Conservation (phyloP, 2,888 invertebrate species). For the Lepidocyrtinus sp. region DNA sequence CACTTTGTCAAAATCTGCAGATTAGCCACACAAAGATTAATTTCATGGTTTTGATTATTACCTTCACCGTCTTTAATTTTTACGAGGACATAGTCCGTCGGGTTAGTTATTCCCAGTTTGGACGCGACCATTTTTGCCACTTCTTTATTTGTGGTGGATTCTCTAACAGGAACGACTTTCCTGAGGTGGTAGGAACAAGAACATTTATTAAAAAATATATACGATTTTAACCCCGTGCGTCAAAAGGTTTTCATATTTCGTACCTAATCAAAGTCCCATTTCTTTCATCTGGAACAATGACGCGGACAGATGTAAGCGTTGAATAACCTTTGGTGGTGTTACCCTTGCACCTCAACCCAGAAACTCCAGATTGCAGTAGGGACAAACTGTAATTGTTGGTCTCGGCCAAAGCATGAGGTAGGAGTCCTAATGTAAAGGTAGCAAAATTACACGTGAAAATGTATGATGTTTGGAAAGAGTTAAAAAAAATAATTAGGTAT, state of each 20-base stretch:
- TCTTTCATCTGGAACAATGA: constrained; percentile 94
- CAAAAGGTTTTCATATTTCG: constrained; percentile 19
- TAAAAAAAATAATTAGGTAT: too few species aligned
- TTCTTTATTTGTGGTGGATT: constrained; percentile 93
- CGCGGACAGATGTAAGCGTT: constrained; percentile 66
- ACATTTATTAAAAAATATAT: too few species aligned
- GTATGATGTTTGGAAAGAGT: too few species aligned
- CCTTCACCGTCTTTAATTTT: constrained; percentile 92
- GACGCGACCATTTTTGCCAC: constrained; percentile 96
- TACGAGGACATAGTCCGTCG: constrained; percentile 95
- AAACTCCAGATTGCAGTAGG: constrained; percentile 90
- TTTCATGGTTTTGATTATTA: too few species aligned
- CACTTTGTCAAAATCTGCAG: background rate
- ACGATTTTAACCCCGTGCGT: too few species aligned
- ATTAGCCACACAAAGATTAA: too few species aligned
- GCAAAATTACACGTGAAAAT: too few species aligned
- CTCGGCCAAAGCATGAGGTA: constrained; percentile 92
- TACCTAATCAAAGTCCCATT: constrained; percentile 85
- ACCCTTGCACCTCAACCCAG: constrained; percentile 64
- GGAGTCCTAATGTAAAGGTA: too few species aligned
- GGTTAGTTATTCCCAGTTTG: constrained; percentile 95
- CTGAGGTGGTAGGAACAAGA: constrained; percentile 42
- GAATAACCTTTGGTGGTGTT: constrained; percentile 65
- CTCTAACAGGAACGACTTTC: constrained; percentile 92
- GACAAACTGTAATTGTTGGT: constrained; percentile 97